These are phyloP conservation scores for Hippocampus zosterae DNA, from an alignment of 2,113 vertebrate species.

Conservation along the genomic window DNA sequence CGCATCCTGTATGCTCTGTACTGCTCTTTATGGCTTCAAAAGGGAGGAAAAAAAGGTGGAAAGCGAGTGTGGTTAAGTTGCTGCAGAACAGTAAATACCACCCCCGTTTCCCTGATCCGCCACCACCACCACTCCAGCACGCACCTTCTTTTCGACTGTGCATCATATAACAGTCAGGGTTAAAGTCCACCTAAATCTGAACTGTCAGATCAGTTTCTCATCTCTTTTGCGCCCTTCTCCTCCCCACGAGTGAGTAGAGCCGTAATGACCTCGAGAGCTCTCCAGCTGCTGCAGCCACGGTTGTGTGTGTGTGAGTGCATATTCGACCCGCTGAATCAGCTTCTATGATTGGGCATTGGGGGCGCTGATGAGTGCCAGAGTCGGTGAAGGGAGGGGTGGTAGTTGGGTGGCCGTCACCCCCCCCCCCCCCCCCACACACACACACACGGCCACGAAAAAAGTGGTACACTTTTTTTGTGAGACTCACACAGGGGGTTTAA, in stretches of 20 bases:
- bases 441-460: conserved; percentile 55
- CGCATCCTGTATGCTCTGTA: conserved; percentile 48
- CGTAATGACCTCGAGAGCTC: conserved; percentile 85
- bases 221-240: conserved; percentile 70
- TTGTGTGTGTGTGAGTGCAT: conserved; percentile 67
- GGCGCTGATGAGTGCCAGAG: conserved; percentile 47
- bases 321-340: conserved; percentile 88
- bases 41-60: conserved; percentile 38
- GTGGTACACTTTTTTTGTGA: conserved; percentile 75
- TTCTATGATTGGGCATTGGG: conserved; percentile 75
- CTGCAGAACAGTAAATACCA: conserved; percentile 70
- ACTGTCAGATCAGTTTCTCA: conserved; percentile 81
- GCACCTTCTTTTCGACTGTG: conserved; percentile 48
- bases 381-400: conserved; percentile 45
- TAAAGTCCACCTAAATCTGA: conserved; percentile 77
- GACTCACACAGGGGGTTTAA: conserved; percentile 60
- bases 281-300: conserved; percentile 89
- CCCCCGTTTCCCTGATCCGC: conserved; percentile 39
- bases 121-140: conserved; percentile 34
- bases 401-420: conserved; percentile 41
- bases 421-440: conserved; percentile 19
- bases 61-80: conserved; percentile 57
- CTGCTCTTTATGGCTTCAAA: conserved; percentile 31
- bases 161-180: conserved; percentile 63
- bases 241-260: conserved; percentile 77